phyloP scores from a whole-genome alignment of 2,888 invertebrate species.

The Papilio demoleus region DNA sequence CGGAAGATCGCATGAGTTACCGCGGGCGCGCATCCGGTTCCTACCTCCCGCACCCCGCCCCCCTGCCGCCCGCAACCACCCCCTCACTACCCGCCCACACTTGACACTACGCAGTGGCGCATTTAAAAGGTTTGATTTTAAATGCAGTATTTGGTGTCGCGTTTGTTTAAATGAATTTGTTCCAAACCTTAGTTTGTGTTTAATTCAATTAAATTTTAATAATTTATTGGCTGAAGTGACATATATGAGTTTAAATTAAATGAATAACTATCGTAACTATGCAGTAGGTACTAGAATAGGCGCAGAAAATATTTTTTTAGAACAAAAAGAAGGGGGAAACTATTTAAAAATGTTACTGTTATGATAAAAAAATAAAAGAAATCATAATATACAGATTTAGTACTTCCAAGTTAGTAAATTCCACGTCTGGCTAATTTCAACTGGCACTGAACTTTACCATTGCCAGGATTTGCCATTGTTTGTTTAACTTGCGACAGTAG shows the following conservation, averaged over 20 bases:
- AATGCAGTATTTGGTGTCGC: constrained; percentile 13
- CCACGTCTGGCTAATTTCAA: constrained; percentile 20
- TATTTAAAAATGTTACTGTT: too few relatives aligned
- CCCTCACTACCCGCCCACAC: constrained; percentile 6
- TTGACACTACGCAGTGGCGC: constrained; percentile 21
- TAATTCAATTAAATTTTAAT: neutral
- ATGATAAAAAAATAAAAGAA: too few relatives aligned
- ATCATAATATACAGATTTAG: too few relatives aligned
- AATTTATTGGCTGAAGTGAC: too few relatives aligned
- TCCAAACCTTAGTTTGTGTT: neutral
- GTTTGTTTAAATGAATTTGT: neutral
- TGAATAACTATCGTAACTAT: too few relatives aligned
- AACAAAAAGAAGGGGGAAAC: too few relatives aligned
- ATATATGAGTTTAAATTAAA: too few relatives aligned
- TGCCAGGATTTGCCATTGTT: too few relatives aligned
- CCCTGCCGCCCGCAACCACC: constrained; percentile 27
- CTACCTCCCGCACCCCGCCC: constrained; percentile 38
- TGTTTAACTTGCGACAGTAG: too few relatives aligned
- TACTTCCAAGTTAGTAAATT: constrained; percentile 4
- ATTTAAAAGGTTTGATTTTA: constrained; percentile 28
- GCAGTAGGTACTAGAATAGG: too few relatives aligned
- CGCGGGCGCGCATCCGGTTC: constrained; percentile 64
- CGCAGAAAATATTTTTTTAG: too few relatives aligned
- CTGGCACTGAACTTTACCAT: constrained; percentile 25
- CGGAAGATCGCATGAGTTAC: constrained; percentile 78